phyloP scores from a whole-genome alignment of 30 jellyfish, hydroid and myxozoan species.

The Chrysaora quinquecirrha region DNA sequence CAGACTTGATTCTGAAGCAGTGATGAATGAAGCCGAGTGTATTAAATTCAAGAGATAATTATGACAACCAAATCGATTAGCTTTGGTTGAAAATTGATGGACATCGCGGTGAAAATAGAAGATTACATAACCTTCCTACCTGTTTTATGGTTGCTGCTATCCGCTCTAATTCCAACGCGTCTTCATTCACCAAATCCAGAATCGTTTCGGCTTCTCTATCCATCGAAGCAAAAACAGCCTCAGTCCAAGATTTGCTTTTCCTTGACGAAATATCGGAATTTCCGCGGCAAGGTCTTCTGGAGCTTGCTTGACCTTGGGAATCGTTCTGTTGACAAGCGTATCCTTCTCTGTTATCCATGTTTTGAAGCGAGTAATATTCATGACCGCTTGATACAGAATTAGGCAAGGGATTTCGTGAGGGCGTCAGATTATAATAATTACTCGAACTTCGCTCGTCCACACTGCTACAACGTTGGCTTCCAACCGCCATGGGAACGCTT shows the following conservation, averaged over 20 bases:
- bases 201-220: constrained; percentile 66
- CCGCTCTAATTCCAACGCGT: constrained; percentile 73
- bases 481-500: constrained; percentile 48
- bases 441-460: constrained; percentile 60
- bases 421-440: constrained; percentile 63
- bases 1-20: too few species aligned
- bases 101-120: constrained; percentile 63
- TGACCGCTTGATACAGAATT: constrained; percentile 58
- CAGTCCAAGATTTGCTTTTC: constrained; percentile 60
- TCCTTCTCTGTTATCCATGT: constrained; percentile 68
- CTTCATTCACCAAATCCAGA: constrained; percentile 68
- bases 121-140: constrained; percentile 52
- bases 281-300: constrained; percentile 49
- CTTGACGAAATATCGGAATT: constrained; percentile 43
- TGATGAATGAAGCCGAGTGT: too few species aligned
- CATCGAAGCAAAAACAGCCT: constrained; percentile 71
- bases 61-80: constrained; percentile 36
- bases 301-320: constrained; percentile 62
- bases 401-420: constrained; percentile 80
- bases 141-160: constrained; percentile 78
- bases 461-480: constrained; percentile 52
- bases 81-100: constrained; percentile 40
- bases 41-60: neutral
- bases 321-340: constrained; percentile 66
- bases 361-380: constrained; percentile 62